Evolutionary conservation across 1,140 invertebrate genomes (phyloP).

Genomic region (Bilobella aurantiaca): DNA sequence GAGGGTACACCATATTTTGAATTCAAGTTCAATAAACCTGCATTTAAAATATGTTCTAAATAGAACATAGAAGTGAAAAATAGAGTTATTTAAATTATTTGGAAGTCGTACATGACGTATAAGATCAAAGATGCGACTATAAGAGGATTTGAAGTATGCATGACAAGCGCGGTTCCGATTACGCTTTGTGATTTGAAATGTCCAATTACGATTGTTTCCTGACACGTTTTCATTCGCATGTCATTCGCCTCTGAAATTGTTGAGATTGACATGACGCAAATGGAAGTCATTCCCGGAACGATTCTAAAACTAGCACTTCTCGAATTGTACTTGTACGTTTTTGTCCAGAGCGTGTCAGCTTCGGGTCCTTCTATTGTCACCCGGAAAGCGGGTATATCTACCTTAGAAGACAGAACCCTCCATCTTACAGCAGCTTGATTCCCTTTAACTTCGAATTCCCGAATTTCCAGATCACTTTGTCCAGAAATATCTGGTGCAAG

Average conservation of each 20-base stretch:
- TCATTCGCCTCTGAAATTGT: neutral
- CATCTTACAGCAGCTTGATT: conserved; percentile 20
- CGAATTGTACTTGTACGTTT: conserved; percentile 14
- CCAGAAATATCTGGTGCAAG: conserved; percentile 20
- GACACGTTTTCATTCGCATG: neutral
- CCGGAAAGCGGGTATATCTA: conserved; percentile 27
- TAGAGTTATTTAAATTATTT: no score
- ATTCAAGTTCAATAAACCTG: no score
- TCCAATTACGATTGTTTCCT: no score
- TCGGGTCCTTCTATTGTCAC: conserved; percentile 5
- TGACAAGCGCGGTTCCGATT: no score
- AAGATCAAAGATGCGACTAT: no score
- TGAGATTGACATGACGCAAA: conserved; percentile 17
- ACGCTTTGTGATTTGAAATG: no score
- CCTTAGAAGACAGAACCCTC: conserved; percentile 32
- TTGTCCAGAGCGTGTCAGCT: neutral
- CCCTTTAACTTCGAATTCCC: conserved; percentile 11
- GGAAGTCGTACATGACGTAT: no score
- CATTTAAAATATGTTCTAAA: no score
- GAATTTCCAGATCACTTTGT: conserved; percentile 30
- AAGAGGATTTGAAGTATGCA: no score
- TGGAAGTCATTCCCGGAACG: neutral
- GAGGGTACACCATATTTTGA: no score
- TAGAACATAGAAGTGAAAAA: no score
- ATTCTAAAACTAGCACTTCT: conserved; percentile 21